Base-by-base conservation (phyloP, 2,113 vertebrate genomes). In the Hystrix brachyura region DNA sequence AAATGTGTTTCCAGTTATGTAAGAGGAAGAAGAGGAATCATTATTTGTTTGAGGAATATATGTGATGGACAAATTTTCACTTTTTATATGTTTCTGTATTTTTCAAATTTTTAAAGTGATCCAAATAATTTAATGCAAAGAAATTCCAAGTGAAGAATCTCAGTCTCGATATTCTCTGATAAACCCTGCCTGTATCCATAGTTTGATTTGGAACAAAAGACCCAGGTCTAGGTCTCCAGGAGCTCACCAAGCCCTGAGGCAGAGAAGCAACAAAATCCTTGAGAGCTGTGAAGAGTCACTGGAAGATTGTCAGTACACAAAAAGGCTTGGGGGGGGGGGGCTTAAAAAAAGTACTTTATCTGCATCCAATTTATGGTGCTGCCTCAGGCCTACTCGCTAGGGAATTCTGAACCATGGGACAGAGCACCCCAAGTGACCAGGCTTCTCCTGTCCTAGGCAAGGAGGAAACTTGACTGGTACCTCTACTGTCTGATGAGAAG, bases 141-240 rank as follows among this genome's bases (percentile, higher is more conserved):
- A 78, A 94, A 94, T 90, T 83, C 32, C 2, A 82, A 62, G 82
- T 82, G 29, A 90, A 90, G 23, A 94, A 34, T 17, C 48, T 94
- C 72, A 62, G 85, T 38, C 51, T 53, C 10, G 11, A 55, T 21
- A 5, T 19, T 92, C 59, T 46, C 32, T 25, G 21, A 7, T 82
- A 46, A 94, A 84, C 21, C 55, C 9, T 14, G 80, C 9, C 9
- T 14, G 80, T 7, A 48, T n/a, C 71, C 38, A 4, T 51, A 64
- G n/a, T 9, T 74, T 67, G 25, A 62, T n/a, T 27, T 69, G 51
- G 25, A 10, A 74, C 18, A 72, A 85, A 88, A 91, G 38, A 32
- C 21, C 23, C 48, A 84, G 57, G 15, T 21, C 21, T 32, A 51
- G 38, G 2, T 27, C 51, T 85, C 32, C 10, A 83, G 46, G 25